Evolutionary conservation across 2,888 invertebrate genomes (phyloP).

Genomic region (Cosmia pyralina): DNA sequence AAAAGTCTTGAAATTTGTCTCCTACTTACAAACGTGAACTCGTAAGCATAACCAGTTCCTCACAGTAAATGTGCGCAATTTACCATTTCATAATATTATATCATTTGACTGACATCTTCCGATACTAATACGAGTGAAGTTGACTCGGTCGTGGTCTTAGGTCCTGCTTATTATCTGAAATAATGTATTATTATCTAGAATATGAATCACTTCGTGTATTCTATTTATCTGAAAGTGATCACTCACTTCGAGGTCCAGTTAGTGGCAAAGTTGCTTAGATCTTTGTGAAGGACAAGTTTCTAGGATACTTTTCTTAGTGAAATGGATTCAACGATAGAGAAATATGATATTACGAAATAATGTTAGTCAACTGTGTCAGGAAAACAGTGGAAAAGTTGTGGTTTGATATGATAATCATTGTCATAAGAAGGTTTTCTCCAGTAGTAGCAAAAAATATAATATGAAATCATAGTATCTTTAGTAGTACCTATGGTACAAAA

Average conservation of each 20-base stretch:
- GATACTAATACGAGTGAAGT: conserved; percentile 60
- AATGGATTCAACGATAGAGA: background rate
- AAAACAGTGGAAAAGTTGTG: too few relatives aligned
- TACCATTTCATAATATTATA: conserved; percentile 54
- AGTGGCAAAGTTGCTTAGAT: background rate
- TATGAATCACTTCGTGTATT: conserved; percentile 56
- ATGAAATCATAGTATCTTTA: too few relatives aligned
- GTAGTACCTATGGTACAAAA: background rate
- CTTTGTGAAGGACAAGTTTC: background rate
- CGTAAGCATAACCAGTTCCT: conserved; percentile 34
- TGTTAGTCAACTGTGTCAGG: background rate
- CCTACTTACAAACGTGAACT: conserved; percentile 19
- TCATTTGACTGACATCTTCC: conserved; percentile 64
- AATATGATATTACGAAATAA: background rate
- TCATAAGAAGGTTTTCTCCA: background rate
- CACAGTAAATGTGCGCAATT: conserved; percentile 39
- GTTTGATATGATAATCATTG: background rate
- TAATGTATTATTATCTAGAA: conserved; percentile 45
- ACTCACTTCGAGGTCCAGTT: conserved; percentile 40
- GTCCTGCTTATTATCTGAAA: conserved; percentile 54
- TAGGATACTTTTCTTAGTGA: conserved; percentile 3
- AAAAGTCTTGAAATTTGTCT: conserved; percentile 34
- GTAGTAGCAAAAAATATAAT: background rate
- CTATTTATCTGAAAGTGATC: conserved; percentile 53
- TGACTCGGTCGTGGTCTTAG: conserved; percentile 56